A percentile compares a stretch with the other conserved stretches of the same genome.
These are phyloP conservation scores for Cherax destructor DNA, from an alignment of 1,140 invertebrate genomes.

Conservation along the genomic window DNA sequence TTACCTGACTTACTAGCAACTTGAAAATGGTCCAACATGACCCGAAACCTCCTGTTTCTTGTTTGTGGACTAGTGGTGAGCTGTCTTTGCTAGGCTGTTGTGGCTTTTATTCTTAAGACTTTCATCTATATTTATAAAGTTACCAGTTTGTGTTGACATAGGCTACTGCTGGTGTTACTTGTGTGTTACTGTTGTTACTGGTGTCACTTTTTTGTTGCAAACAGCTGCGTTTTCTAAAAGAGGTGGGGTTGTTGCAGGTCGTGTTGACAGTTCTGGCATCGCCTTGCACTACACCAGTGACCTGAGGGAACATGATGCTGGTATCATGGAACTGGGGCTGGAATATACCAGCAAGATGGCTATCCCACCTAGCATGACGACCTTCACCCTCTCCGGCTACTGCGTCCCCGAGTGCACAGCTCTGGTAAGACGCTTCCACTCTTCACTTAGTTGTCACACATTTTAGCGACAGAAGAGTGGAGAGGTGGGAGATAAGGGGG, in stretches of 20 bases:
- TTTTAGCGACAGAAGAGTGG: no score
- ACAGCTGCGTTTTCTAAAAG: no score
- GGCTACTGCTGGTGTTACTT: neutral
- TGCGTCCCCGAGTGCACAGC: constrained; percentile 95
- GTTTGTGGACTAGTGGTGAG: no score
- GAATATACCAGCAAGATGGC: constrained; percentile 99
- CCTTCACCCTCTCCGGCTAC: constrained; percentile 90
- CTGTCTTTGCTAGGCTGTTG: no score
- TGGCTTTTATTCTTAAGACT: no score
- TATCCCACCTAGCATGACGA: constrained; percentile 87
- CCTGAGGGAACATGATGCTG: constrained; percentile 90
- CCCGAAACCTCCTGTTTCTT: no score
- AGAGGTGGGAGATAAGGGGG: no score
- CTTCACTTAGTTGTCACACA: no score
- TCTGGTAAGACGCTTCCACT: constrained; percentile 79
- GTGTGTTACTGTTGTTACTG: neutral
- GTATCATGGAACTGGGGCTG: constrained; percentile 96
- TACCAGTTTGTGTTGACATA: neutral
- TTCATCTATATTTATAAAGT: no score
- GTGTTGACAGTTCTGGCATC: constrained; percentile 93
- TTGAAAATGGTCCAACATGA: no score
- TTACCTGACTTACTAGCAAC: no score
- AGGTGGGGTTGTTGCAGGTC: constrained; percentile 79
- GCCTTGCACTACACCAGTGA: constrained; percentile 81
- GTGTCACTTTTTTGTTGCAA: neutral